Evolutionary conservation across 2,888 invertebrate genomes (phyloP).

Genomic region (Drosophila phalerata): DNA sequence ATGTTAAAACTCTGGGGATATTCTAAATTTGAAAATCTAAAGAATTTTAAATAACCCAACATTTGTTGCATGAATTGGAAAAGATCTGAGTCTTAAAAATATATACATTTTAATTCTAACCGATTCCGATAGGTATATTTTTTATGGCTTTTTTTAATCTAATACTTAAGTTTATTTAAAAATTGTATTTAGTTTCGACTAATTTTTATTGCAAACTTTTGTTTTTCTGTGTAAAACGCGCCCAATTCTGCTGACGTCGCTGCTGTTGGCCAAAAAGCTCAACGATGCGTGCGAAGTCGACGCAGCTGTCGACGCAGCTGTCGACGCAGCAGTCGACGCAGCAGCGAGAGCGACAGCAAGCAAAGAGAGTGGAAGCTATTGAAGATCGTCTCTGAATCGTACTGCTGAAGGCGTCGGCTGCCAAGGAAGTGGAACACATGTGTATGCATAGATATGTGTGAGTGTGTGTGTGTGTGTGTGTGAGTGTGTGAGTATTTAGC

Average conservation of each 20-base stretch:
- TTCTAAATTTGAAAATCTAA: no score
- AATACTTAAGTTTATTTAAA: no score
- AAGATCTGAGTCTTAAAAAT: no score
- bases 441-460: conserved; percentile 9
- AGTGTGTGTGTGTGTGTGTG: conserved; percentile 19
- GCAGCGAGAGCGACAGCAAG: conserved; percentile 11
- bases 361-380: conserved; percentile 41
- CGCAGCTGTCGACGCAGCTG: conserved; percentile 13
- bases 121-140: no score
- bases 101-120: no score
- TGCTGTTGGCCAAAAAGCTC: conserved; percentile 71
- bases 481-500: conserved; percentile 33
- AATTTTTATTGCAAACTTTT: conserved; percentile 6
- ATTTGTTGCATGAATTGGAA: no score
- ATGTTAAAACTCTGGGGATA: no score
- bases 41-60: no score
- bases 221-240: conserved; percentile 59
- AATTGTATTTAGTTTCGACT: background rate
- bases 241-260: conserved; percentile 53
- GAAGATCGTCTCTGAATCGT: conserved; percentile 38
- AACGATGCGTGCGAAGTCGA: conserved; percentile 60
- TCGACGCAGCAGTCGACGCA: background rate
- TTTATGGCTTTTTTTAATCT: no score
- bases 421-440: conserved; percentile 73
- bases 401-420: conserved; percentile 36